Evolutionary conservation across 2,113 vertebrate genomes (phyloP).

Genomic region (Peucedramus taeniatus): DNA sequence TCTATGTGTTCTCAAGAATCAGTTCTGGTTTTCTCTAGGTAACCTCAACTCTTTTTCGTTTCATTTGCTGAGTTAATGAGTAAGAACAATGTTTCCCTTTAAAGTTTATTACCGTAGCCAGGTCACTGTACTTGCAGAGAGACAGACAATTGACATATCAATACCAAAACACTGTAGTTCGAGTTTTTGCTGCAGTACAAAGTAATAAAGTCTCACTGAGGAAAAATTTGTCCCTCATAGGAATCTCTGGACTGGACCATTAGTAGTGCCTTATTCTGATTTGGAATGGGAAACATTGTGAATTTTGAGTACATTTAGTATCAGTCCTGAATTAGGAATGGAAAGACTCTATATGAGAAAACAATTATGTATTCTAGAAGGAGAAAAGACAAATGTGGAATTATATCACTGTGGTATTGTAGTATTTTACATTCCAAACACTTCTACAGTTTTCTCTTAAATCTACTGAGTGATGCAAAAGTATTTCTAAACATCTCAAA

Average conservation of each 20-base stretch:
- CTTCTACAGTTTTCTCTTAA: neutral
- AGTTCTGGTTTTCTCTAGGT: neutral
- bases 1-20: neutral
- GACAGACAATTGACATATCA: neutral
- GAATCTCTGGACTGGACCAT: neutral
- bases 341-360: neutral
- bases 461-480: neutral
- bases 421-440: neutral
- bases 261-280: neutral
- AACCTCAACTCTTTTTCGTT: neutral
- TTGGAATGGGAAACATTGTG: neutral
- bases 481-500: neutral
- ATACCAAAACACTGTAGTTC: neutral
- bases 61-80: neutral
- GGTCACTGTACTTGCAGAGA: neutral
- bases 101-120: neutral
- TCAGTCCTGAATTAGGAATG: neutral
- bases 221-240: neutral
- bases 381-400: neutral
- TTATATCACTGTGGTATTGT: neutral
- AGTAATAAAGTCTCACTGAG: neutral
- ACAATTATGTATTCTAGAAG: neutral
- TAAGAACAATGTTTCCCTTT: neutral
- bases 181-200: neutral
- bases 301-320: neutral